phyloP scores from a whole-genome alignment of 2,797 vertebrate species.

The Carcharodon carcharias region DNA sequence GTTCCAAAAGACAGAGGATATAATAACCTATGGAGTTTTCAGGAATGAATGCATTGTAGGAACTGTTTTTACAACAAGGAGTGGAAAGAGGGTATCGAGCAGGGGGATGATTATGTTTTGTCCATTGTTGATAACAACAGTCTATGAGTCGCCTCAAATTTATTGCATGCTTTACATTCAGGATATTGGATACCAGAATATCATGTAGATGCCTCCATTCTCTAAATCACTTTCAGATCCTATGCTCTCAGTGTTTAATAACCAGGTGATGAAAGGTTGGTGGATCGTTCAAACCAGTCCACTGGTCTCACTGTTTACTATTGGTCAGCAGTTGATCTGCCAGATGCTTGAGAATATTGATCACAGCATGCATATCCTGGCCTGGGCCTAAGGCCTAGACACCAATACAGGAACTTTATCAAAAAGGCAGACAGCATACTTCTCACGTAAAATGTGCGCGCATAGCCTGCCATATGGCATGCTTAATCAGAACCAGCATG shows the following conservation, averaged over 20 bases:
- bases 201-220: background rate
- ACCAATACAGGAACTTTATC: background rate
- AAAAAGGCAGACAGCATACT: background rate
- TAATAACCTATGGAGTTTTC: background rate
- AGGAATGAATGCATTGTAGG: background rate
- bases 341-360: background rate
- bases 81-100: background rate
- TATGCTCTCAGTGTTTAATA: background rate
- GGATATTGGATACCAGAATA: background rate
- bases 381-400: background rate
- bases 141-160: background rate
- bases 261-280: background rate
- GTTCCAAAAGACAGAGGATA: background rate
- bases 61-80: background rate
- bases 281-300: background rate
- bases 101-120: background rate
- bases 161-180: background rate
- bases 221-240: background rate
- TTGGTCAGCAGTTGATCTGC: background rate
- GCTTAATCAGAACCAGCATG: background rate
- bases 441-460: background rate
- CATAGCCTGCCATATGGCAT: background rate
- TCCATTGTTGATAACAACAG: background rate
- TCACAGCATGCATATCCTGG: background rate
- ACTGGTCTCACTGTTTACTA: background rate